Conservation (phyloP, 2,888 invertebrate genomes). For the Petrolisthes manimaculis region DNA sequence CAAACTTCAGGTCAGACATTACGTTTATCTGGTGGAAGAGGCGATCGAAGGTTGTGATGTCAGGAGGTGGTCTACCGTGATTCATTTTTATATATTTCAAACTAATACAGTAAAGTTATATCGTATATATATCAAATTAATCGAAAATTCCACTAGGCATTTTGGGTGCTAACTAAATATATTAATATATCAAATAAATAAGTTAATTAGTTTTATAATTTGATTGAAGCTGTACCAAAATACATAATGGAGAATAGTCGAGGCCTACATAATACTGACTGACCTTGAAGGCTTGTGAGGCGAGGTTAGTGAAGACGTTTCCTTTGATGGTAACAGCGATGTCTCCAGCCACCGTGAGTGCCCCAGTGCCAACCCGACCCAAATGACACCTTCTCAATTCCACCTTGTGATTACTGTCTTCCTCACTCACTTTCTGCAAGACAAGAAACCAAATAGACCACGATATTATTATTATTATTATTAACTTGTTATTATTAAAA, state of each 20-base stretch:
- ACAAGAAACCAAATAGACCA: background rate
- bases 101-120: too few relatives aligned
- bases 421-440: background rate
- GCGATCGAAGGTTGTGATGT: background rate
- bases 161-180: too few relatives aligned
- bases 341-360: conserved; percentile 16
- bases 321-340: conserved; percentile 31
- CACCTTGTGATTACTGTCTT: background rate
- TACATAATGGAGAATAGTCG: background rate
- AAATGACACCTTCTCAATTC: background rate
- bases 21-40: conserved; percentile 22
- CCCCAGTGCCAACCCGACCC: conserved; percentile 14
- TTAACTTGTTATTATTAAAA: background rate
- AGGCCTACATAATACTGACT: background rate
- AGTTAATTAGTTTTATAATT: too few relatives aligned
- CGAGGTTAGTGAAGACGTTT: conserved; percentile 24
- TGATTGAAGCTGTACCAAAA: too few relatives aligned
- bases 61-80: too few relatives aligned
- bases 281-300: conserved; percentile 23
- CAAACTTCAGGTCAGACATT: conserved; percentile 22
- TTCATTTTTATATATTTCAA: too few relatives aligned
- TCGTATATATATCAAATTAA: too few relatives aligned
- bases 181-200: too few relatives aligned
- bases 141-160: too few relatives aligned
- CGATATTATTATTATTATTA: conserved; percentile 12